Conservation (phyloP, 2,888 invertebrate genomes). For the Crossocerus cetratus region DNA sequence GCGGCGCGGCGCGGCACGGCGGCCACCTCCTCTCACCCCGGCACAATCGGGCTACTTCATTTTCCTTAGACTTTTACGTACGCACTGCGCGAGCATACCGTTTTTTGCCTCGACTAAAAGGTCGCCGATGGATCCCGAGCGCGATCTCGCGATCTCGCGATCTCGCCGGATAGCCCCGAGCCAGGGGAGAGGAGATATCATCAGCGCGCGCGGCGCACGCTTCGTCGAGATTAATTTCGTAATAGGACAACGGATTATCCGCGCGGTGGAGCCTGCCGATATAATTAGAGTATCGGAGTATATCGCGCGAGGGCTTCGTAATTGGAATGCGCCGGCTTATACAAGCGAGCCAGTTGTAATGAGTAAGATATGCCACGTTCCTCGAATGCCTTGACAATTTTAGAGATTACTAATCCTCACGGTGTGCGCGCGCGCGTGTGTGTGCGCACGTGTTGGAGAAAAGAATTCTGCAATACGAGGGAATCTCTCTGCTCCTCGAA, state of each 20-base stretch:
- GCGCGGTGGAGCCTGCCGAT: background rate
- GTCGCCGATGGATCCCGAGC: conserved; percentile 33
- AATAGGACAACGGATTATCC: background rate
- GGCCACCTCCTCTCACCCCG: conserved; percentile 10
- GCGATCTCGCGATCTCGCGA: too few species aligned
- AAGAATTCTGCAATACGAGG: conserved; percentile 3
- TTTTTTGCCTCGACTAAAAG: conserved; percentile 32
- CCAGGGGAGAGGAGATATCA: conserved; percentile 18
- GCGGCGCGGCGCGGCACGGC: too few species aligned
- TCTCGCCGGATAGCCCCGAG: conserved; percentile 14
- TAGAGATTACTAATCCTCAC: conserved; percentile 15
- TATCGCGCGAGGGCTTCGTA: background rate
- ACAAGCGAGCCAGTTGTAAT: background rate
- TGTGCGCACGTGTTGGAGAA: conserved; percentile 7
- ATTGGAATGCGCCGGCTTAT: background rate
- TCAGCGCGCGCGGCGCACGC: conserved; percentile 10
- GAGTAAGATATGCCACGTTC: background rate
- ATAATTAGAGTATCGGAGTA: conserved; percentile 1
- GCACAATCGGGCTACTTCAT: conserved; percentile 15
- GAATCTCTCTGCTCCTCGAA: conserved; percentile 5
- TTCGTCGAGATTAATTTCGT: conserved; percentile 27
- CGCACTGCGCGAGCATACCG: conserved; percentile 30
- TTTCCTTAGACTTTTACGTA: conserved; percentile 38
- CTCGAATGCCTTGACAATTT: conserved; percentile 5
- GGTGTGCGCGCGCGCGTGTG: background rate